Evolutionary conservation across 2,113 vertebrate genomes (phyloP).

Genomic region (Limanda limanda): DNA sequence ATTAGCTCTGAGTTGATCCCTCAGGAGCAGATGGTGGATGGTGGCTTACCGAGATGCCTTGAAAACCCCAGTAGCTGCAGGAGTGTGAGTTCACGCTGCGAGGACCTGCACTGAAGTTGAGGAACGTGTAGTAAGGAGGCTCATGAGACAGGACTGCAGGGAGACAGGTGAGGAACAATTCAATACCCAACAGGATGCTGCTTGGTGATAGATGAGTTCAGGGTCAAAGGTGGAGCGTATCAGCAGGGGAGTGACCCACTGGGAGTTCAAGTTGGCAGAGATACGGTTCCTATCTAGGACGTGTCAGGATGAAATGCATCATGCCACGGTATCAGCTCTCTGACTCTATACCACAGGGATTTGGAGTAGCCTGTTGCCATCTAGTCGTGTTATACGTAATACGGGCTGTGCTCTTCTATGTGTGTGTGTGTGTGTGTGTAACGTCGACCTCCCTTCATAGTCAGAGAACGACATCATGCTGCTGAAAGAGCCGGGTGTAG

Average conservation of each 20-base stretch:
- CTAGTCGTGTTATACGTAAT: not conserved
- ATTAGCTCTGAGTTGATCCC: conserved; percentile 76
- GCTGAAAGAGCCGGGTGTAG: not conserved
- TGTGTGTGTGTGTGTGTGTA: not conserved
- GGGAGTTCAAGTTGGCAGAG: not conserved
- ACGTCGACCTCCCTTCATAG: conserved; percentile 2
- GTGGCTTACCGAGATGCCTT: conserved; percentile 70
- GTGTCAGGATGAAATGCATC: too few relatives aligned
- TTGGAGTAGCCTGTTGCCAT: too few relatives aligned
- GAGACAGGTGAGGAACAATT: conserved; percentile 54
- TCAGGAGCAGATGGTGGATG: conserved; percentile 78
- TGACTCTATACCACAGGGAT: too few relatives aligned
- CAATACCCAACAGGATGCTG: not conserved
- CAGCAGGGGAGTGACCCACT: not conserved
- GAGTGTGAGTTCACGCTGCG: conserved; percentile 34
- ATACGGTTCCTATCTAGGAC: too few relatives aligned
- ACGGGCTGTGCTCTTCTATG: not conserved
- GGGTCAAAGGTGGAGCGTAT: not conserved
- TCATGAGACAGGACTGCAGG: conserved; percentile 8
- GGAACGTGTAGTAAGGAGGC: not conserved
- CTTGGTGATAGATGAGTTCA: not conserved
- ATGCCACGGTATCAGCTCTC: too few relatives aligned
- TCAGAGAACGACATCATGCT: conserved; percentile 49
- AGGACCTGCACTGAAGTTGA: conserved; percentile 8
- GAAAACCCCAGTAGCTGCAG: conserved; percentile 36